A percentile compares a stretch with the other conserved stretches of the same genome.
Evolutionary conservation across 2,113 vertebrate genomes (phyloP).

Genomic region (Loxodonta africana): DNA sequence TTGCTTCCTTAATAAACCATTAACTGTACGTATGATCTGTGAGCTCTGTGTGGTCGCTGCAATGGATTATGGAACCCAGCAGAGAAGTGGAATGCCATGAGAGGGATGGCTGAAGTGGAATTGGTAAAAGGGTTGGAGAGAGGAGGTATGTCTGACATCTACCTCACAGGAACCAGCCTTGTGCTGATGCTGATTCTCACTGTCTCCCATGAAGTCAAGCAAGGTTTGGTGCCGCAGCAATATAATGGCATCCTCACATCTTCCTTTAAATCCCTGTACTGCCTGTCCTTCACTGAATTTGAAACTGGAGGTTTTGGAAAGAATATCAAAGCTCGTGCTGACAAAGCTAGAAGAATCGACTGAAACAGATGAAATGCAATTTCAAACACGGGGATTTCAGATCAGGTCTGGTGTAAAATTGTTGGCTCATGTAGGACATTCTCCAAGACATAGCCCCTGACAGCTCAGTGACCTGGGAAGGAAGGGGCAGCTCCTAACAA

Average conservation of each 20-base stretch:
- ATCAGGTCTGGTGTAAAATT: background rate
- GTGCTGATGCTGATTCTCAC: too few relatives aligned
- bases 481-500: background rate
- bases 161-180: too few relatives aligned
- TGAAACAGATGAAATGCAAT: rapidly evolving
- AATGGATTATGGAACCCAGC: too few relatives aligned
- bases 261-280: background rate
- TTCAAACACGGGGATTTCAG: background rate
- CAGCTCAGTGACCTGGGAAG: background rate
- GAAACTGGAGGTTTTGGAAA: background rate
- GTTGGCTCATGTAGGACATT: background rate
- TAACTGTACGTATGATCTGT: too few relatives aligned
- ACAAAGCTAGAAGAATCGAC: background rate
- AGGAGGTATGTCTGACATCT: too few relatives aligned
- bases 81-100: too few relatives aligned
- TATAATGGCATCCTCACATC: background rate
- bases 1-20: too few relatives aligned
- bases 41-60: too few relatives aligned
- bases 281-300: background rate
- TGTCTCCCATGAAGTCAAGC: too few relatives aligned
- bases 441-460: background rate
- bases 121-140: too few relatives aligned
- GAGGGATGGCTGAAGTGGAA: too few relatives aligned
- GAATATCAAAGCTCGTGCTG: background rate
- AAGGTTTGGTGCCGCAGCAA: too few relatives aligned